Evolutionary conservation across 2,113 vertebrate species (phyloP), one percentile per base, ranked within the genome.

Genomic region (Halichoerus grypus): DNA sequence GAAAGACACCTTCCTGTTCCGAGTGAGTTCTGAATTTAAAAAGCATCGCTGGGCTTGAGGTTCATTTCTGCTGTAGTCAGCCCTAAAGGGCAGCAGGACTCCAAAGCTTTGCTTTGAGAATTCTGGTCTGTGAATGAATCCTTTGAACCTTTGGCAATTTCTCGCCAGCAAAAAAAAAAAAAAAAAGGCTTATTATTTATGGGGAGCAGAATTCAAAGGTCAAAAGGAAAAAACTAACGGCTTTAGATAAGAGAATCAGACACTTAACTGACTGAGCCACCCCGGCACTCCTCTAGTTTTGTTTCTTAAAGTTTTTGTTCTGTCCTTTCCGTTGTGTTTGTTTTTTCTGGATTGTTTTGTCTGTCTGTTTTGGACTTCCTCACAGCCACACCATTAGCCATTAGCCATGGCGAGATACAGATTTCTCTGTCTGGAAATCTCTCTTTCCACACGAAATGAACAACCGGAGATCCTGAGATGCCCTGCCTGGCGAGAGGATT

Each of bases 1-100:
- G 15, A 84, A 96, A 96, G 95, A 95, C 91, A 96, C 93, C 94
- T 97, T 97, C 91, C 88, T 97, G 57, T 95, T 96, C 91, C 85
- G 82, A 88, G 1, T 95, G 97, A 97, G 81, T 97, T 95, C 96
- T 82, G 91, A 77, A 88, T 76, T 81, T 91, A 84, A 85, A 85
- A 86, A 92, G 87, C 86, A 42, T 71, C 4, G 15, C 77, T 46
- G 61, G 79, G 74, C 93, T 28, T 28, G 61, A 67, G 21, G 81
- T 39, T 94, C 24, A 63, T 92, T 55, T 63, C 63, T 81, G 49
- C 39, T 16, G 87, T 95, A 53, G 51, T 67, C 79, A 83, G 85
- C 71, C 12, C 46, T 31, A n/a, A 49, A 3, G n/a, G 5, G 9
- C n/a, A 49, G 61, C 76, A 39, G 59, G 53, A 59, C 33, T 71